phyloP scores from a whole-genome alignment of 2,113 vertebrate species.

The Dicaeum eximium region DNA sequence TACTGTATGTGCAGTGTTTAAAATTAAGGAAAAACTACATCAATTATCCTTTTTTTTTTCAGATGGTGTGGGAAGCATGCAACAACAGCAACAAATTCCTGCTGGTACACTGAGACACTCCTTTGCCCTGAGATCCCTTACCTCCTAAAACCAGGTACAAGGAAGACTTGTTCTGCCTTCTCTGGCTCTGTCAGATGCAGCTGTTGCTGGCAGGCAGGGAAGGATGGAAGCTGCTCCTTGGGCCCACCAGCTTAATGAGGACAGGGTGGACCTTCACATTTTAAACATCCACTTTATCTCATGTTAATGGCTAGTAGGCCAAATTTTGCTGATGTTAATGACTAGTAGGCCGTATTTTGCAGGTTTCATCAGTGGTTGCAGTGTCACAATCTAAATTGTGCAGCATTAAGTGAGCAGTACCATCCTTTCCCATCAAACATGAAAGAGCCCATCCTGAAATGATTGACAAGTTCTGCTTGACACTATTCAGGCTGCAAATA shows the following conservation, averaged over 20 bases:
- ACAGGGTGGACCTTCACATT: neutral
- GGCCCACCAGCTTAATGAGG: neutral
- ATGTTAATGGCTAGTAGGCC: neutral
- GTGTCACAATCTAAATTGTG: neutral
- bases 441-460: neutral
- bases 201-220: neutral
- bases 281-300: neutral
- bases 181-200: neutral
- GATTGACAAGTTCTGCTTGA: neutral
- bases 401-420: neutral
- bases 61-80: neutral
- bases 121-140: neutral
- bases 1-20: neutral
- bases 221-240: neutral
- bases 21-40: constrained; percentile 12
- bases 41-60: neutral
- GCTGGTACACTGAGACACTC: neutral
- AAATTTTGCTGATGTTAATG: neutral
- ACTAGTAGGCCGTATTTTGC: neutral
- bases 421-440: neutral
- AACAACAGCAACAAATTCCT: neutral
- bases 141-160: neutral
- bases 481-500: neutral
- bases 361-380: neutral
- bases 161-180: neutral